Base-by-base conservation (phyloP, 2,113 vertebrate species). In the Anseranas semipalmata region DNA sequence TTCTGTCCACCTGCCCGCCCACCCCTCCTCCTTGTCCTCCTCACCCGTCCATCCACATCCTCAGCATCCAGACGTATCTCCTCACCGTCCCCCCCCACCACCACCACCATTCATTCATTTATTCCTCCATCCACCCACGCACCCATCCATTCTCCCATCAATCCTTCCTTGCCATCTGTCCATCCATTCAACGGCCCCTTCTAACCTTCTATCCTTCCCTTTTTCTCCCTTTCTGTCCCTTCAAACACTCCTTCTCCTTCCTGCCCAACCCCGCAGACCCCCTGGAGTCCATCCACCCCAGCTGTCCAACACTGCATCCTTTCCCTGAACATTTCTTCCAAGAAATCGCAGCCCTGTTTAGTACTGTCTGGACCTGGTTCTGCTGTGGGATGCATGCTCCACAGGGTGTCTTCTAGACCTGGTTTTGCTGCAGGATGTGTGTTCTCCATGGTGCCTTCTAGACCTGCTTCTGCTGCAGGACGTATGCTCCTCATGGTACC, bases 211-310 rank as follows among this genome's bases (percentile, higher is more conserved):
- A 8, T 58, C n/a, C 30, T 58, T 58, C 62, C n/a, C 11, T 50
- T 52, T 52, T 45, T 41, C 60, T 30, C 39, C 12, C 30, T 41
- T 50, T 41, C 53, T 50, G 7, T 35, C 25, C 4, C 30, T 30
- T 41, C 43, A 24, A 12, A 43, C 6, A 15, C 14, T 24, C n/a
- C 30, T 41, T 56, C n/a, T 12, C 30, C 50, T 55, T 59, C 28
- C 1, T 1, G 19, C 32, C 70, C 45, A 33, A 8, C 59, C 59
- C 33, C 2, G 4, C 25, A 2, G 18, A 35, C 5, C 20, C 25
- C 37, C 63, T 77, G 18, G 32, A 35, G 25, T 16, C 63, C 37
- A 43, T 56, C 85, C 45, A 50, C 35, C 35, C 24, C 63, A 77
- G 8, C 12, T 35, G 19, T 58, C 35, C 32, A 52, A 70, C 37